phyloP scores from a whole-genome alignment of 1,140 invertebrate species.

The Macrotrachela quadricornifera region DNA sequence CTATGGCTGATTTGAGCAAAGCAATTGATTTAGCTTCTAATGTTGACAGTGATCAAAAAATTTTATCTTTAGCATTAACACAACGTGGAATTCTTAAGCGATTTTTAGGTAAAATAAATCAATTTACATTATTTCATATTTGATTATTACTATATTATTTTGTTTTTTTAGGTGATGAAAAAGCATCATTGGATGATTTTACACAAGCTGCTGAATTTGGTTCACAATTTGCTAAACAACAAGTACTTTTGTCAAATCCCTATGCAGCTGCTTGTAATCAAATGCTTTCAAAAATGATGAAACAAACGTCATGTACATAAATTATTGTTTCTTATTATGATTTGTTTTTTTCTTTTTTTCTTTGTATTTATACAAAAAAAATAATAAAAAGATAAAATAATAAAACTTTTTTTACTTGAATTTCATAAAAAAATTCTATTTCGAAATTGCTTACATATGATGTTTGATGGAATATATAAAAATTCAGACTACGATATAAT shows the following conservation, averaged over 20 bases:
- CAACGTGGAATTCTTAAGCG: conserved; percentile 51
- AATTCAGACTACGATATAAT: no score
- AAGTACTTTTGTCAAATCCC: conserved; percentile 32
- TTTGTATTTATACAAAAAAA: no score
- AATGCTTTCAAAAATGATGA: conserved; percentile 53
- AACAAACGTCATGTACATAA: conserved; percentile 18
- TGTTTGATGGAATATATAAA: no score
- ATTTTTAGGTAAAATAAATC: conserved; percentile 27
- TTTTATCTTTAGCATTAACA: conserved; percentile 47
- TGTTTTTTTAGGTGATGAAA: conserved; percentile 19
- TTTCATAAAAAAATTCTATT: no score
- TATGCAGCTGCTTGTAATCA: conserved; percentile 48
- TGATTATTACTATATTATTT: conserved; percentile 7
- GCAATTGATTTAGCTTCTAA: conserved; percentile 38
- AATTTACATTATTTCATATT: background rate
- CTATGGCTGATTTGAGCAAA: conserved; percentile 45
- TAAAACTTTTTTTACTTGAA: no score
- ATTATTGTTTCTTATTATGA: no score
- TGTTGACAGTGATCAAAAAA: conserved; percentile 36
- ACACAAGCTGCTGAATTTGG: conserved; percentile 47
- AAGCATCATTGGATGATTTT: conserved; percentile 38
- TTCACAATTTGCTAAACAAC: conserved; percentile 53
- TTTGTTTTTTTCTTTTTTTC: no score
- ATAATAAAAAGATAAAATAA: no score
- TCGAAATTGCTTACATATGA: no score